Evolutionary conservation across 2,797 vertebrate species (phyloP), one percentile per base, ranked within the genome.

Genomic region (Xyrichtys novacula): DNA sequence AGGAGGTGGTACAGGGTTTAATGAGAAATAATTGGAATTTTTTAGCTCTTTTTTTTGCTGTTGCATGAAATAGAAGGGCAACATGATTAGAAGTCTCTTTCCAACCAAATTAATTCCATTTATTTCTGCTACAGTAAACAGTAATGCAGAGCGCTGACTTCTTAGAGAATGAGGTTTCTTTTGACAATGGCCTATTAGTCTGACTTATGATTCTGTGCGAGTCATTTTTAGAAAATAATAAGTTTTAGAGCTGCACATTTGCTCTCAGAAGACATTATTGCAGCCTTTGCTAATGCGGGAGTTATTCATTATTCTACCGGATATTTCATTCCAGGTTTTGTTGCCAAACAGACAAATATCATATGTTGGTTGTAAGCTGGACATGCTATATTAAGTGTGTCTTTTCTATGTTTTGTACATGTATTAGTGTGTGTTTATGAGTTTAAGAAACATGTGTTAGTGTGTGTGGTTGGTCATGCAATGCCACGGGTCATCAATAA

Each of bases 401-500:
- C 20, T 78, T 52, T 78, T 12, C 28, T 43, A 61, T 17, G 42
- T 12, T 47, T 17, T 36, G 19, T 58, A 16, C 5, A 23, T 71
- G 10, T 61, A 7, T 48, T 23, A 42, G 9, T 29, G 20, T 71
- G 20, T 68, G 34, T 73, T 58, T 38, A 48, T 58, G 47, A n/a
- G 44, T 46, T 65, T 28, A 23, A 8, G 5, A 47, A 60, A 50
- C 26, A 29, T 55, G 57, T 74, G 63, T 61, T 3, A 25, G 23
- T 48, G 42, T 39, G 64, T 58, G 66, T 59, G 40, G 25, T 16
- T 82, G 85, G 72, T 83, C 83, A 87, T 86, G 77, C 72, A 79
- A 79, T 67, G 68, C 74, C 68, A 81, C 6, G 52, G 46, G 48
- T 81, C 78, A 92, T 93, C 67, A 90, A 92, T 92, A 86, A 90